Conservation (phyloP, 2,113 vertebrate genomes). For the Thunnus maccoyii region DNA sequence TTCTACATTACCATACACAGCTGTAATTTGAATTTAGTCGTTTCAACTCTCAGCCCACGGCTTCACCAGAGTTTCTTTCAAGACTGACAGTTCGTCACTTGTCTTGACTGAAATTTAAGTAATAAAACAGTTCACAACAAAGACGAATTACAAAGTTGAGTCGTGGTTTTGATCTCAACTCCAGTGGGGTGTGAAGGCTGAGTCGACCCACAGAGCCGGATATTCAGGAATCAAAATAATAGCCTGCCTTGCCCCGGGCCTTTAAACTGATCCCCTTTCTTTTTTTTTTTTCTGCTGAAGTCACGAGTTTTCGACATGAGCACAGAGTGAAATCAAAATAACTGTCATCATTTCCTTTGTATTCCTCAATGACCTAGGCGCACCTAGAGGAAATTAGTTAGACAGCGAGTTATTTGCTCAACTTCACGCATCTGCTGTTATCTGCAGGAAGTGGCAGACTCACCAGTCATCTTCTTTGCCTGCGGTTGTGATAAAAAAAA, state of each 20-base stretch:
- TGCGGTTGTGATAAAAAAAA: slow-evolving; percentile 22
- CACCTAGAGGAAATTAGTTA: slow-evolving; percentile 59
- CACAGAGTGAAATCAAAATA: slow-evolving; percentile 53
- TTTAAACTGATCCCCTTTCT: slow-evolving; percentile 52
- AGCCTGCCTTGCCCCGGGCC: slow-evolving; percentile 40
- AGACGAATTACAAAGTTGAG: slow-evolving; percentile 38
- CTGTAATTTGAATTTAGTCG: slow-evolving; percentile 30
- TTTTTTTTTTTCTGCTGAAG: slow-evolving; percentile 42
- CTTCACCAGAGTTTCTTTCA: slow-evolving; percentile 12
- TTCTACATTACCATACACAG: background rate
- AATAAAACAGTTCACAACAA: background rate
- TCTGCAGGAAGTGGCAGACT: slow-evolving; percentile 38
- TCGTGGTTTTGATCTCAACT: slow-evolving; percentile 58
- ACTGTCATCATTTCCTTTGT: slow-evolving; percentile 59
- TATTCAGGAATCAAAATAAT: slow-evolving; percentile 64
- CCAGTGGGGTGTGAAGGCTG: slow-evolving; percentile 44
- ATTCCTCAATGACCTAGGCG: slow-evolving; percentile 47
- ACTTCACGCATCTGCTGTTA: slow-evolving; percentile 38
- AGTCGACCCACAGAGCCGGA: slow-evolving; percentile 49
- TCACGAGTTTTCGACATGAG: slow-evolving; percentile 34
- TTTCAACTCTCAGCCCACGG: slow-evolving; percentile 14
- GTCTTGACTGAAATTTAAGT: slow-evolving; percentile 20
- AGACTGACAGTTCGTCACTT: slow-evolving; percentile 26
- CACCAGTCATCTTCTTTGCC: slow-evolving; percentile 23
- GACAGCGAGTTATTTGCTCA: slow-evolving; percentile 52